Percentiles rank a stretch among this genome's conserved stretches.
phyloP scores from a whole-genome alignment of 2,797 vertebrate species.

The Cichlasoma orientale region DNA sequence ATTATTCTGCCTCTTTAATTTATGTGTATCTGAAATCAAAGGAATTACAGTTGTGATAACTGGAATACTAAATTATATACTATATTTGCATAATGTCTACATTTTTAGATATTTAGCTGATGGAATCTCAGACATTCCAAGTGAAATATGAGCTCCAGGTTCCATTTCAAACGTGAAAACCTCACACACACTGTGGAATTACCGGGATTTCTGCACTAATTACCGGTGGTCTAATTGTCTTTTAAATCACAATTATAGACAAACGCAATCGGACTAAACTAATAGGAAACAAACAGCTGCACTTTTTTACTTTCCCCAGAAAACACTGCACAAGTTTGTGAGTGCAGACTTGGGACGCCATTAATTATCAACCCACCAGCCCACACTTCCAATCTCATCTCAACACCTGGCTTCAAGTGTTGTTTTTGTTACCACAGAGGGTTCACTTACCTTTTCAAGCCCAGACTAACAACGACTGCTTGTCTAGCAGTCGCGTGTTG shows the following conservation, averaged over 20 bases:
- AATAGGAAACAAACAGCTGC: background rate
- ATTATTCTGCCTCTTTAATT: background rate
- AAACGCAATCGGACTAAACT: background rate
- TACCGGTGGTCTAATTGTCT: background rate
- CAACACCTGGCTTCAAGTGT: background rate
- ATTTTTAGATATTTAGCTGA: background rate
- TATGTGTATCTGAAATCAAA: background rate
- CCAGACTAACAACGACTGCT: background rate
- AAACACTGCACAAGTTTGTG: background rate
- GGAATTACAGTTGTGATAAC: background rate
- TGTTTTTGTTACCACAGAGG: background rate
- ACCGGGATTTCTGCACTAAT: background rate
- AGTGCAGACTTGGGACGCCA: background rate
- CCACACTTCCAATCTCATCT: constrained; percentile 7
- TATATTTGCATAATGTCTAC: rapidly evolving
- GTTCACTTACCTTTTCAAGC: background rate
- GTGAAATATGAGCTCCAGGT: background rate
- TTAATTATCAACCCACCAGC: background rate
- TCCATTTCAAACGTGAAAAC: background rate
- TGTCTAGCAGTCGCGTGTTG: background rate
- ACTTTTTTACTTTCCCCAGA: background rate
- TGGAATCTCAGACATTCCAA: background rate
- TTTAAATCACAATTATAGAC: background rate
- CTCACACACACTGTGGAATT: background rate
- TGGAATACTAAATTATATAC: background rate